These are phyloP conservation scores for Volucella inflata DNA, from an alignment of 2,888 invertebrate species.

Conservation along the genomic window DNA sequence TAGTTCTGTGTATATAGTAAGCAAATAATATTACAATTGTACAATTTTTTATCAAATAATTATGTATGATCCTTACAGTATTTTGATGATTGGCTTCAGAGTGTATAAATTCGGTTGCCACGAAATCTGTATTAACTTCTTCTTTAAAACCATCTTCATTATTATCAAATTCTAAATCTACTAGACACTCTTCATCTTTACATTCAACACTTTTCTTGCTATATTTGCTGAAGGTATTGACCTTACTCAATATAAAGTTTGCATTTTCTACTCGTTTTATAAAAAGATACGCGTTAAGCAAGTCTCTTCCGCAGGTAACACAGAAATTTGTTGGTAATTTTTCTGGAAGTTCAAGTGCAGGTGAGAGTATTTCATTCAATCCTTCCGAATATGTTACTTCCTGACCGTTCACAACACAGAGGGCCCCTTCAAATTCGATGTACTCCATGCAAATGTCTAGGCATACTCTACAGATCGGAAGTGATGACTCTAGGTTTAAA, in stretches of 20 bases:
- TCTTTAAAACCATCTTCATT: neutral
- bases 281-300: conserved; percentile 58
- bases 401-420: conserved; percentile 50
- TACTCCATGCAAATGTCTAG: conserved; percentile 57
- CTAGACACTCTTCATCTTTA: neutral
- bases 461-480: conserved; percentile 63
- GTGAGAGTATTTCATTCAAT: conserved; percentile 39
- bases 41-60: too few relatives aligned
- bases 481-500: conserved; percentile 44
- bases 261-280: conserved; percentile 53
- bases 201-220: neutral
- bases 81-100: too few relatives aligned
- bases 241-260: conserved; percentile 30
- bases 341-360: neutral
- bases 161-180: neutral
- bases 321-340: conserved; percentile 49
- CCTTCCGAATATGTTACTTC: conserved; percentile 58
- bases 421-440: conserved; percentile 55
- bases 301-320: conserved; percentile 51
- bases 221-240: conserved; percentile 7
- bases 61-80: too few relatives aligned
- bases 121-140: too few relatives aligned
- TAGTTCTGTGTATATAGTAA: neutral
- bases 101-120: too few relatives aligned
- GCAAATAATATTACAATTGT: too few relatives aligned